Evolutionary conservation across 2,113 vertebrate genomes (phyloP), one percentile per base, ranked within the genome.

Genomic region (Macquaria australasica): DNA sequence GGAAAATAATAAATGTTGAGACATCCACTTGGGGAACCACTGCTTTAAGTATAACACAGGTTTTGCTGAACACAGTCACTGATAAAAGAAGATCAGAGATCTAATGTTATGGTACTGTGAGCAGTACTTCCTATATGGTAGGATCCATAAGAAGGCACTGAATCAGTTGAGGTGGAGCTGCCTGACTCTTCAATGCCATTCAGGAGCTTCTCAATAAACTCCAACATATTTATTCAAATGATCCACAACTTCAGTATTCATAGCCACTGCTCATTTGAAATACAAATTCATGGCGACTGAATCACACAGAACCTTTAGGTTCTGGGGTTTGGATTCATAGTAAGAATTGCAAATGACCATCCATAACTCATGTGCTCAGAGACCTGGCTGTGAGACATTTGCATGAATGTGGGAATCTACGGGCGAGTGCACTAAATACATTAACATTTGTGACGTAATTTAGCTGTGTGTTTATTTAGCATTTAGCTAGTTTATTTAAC

Each of bases 201-300:
- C 8, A 10, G 23, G 16, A 56, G 4, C 70, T 8, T 43, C 56
- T 66, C 48, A 58, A 28, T 70, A 66, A 66, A 72, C 8, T 51
- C 39, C 41, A n/a, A 5, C 37, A 55, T 12, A 66, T 80, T 60
- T 51, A 82, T 71, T 74, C 58, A 82, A 77, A 81, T 63, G 62
- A 75, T 70, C 43, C 58, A 20, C 45, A 73, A 5, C 23, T 28
- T 73, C 39, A 84, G 84, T 79, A 50, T 56, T 81, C 41, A 67
- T 62, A 87, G 60, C 28, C 18, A 21, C 34, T 7, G 73, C 77
- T 84, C 69, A 83, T 86, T 86, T 53, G 28, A 86, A 90, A 82
- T 37, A 82, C 84, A 79, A 86, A 86, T 86, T 37, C 18, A 34
- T 8, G 6, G 16, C 0, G 8, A 53, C 11, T 79, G 80, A 79